Evolutionary conservation across 2,113 vertebrate species (phyloP), one percentile per base, ranked within the genome.

Genomic region (Mola mola): DNA sequence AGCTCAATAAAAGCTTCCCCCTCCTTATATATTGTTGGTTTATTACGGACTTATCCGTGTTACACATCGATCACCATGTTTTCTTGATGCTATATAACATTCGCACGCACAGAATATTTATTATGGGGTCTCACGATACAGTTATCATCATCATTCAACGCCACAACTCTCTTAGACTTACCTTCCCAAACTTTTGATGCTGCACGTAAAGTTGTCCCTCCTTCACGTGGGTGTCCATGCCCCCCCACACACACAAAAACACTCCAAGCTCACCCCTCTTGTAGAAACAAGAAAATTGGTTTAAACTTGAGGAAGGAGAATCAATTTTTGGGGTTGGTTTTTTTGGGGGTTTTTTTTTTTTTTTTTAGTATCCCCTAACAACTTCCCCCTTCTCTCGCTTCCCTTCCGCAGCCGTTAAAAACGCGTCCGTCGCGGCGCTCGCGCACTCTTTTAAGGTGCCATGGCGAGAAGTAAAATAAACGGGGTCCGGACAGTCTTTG

Each of bases 171-270:
- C 4, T 16, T 9, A 1, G 4, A 56, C 86, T 85, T 79, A 93
- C 92, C 92, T 93, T 93, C 13, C 92, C 92, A 82, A 93, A 93
- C 88, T 93, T 93, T 43, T 90, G 91, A 43, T 93, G 89, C 46
- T 93, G 92, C 52, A 92, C 92, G 44, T 89, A 92, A 38, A 93
- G 91, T 40, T 91, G 92, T 82, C 92, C 92, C 62, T 93, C 92
- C 69, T 93, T 93, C 1, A 92, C 57, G 78, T 92, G 89, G 24
- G 89, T 82, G 76, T 93, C 92, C 92, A 93, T 93, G 51, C 71
- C 86, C 75, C 31, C 13, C 11, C n/a, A n/a, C n/a, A n/a, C 13
- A 29, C 37, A 40, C 8, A 17, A 19, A 46, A 11, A 21, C 40
- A 13, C 22, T 20, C 43, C 70, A 24, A 40, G 22, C 11, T 46